Conservation (phyloP, 2,113 vertebrate species). For the Psittacara wagleri region DNA sequence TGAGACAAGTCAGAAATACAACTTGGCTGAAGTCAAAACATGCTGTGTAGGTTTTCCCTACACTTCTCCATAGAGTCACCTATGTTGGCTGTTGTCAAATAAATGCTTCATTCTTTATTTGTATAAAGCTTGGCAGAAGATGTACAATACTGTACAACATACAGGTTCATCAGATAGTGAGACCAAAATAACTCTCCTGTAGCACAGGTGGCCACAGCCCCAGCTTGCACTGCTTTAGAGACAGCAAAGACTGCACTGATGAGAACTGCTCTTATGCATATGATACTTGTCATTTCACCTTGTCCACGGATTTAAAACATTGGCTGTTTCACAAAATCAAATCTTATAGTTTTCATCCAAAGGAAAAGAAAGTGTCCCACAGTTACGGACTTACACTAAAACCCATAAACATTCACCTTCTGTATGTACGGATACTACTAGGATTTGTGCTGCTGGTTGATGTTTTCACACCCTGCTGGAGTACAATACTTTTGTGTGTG, state of each 20-base stretch:
- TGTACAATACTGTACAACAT: background rate
- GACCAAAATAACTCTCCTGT: background rate
- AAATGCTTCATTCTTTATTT: background rate
- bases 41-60: background rate
- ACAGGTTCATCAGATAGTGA: background rate
- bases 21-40: background rate
- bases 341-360: background rate
- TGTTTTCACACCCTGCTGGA: background rate
- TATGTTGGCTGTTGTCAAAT: background rate
- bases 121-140: background rate
- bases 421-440: background rate
- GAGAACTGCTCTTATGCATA: accelerated
- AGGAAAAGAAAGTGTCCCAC: background rate
- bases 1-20: background rate
- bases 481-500: background rate
- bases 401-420: accelerated
- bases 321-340: background rate
- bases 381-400: background rate
- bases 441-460: background rate
- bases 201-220: background rate
- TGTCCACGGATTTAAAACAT: background rate
- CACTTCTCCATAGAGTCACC: background rate
- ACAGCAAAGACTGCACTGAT: background rate
- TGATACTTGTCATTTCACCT: background rate
- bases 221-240: background rate